Conservation (phyloP, 2,888 invertebrate genomes). For the Athetis lepigone region DNA sequence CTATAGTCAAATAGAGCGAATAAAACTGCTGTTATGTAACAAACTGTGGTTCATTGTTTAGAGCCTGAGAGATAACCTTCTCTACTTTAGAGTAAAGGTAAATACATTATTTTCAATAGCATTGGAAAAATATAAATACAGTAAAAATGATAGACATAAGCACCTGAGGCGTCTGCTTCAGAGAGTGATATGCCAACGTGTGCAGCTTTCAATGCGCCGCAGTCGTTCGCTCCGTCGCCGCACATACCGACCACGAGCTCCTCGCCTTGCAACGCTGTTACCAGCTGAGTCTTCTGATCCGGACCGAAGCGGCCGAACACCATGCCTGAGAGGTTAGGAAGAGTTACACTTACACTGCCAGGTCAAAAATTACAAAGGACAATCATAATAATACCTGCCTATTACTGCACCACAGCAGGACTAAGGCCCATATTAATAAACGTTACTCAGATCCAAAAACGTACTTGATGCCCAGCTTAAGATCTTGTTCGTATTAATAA, state of each 20-base stretch:
- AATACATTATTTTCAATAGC: background rate
- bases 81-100: background rate
- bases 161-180: conserved; percentile 94
- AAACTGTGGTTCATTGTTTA: background rate
- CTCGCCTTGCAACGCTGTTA: conserved; percentile 93
- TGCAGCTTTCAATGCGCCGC: conserved; percentile 96
- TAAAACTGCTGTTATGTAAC: too few relatives aligned
- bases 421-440: too few relatives aligned
- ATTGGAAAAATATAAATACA: too few relatives aligned
- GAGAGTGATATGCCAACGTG: conserved; percentile 97
- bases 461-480: too few relatives aligned
- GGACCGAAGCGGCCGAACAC: conserved; percentile 96
- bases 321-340: conserved; percentile 87
- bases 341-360: too few relatives aligned
- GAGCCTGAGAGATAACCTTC: background rate
- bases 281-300: conserved; percentile 95
- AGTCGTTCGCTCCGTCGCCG: conserved; percentile 96
- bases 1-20: too few relatives aligned
- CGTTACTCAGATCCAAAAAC: too few relatives aligned
- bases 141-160: background rate
- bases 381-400: too few relatives aligned
- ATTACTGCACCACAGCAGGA: too few relatives aligned
- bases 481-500: too few relatives aligned
- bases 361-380: too few relatives aligned
- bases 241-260: conserved; percentile 93